Conservation (phyloP, 2,888 invertebrate genomes). For the Synergus japonicus region DNA sequence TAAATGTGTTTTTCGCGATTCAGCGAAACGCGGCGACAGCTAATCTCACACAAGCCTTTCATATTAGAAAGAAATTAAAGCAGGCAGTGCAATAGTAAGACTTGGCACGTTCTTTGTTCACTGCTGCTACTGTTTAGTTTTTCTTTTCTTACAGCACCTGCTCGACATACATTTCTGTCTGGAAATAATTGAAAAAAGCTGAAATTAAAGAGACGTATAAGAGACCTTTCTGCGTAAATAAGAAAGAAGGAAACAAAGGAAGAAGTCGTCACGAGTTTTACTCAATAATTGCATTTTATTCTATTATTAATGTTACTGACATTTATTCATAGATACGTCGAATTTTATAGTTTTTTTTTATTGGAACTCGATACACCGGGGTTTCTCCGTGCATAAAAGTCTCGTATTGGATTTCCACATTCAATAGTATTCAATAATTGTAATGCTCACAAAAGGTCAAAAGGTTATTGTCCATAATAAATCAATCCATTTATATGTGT, state of each 20-base stretch:
- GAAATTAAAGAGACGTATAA: background rate
- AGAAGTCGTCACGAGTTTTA: background rate
- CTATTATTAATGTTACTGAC: slow-evolving; percentile 19
- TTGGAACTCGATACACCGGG: slow-evolving; percentile 38
- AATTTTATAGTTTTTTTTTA: slow-evolving; percentile 45
- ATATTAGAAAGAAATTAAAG: background rate
- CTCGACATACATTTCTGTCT: background rate
- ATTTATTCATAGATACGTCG: slow-evolving; percentile 11
- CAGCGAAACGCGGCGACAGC: slow-evolving; percentile 43
- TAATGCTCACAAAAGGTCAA: background rate
- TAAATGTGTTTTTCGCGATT: slow-evolving; percentile 41
- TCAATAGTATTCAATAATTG: background rate
- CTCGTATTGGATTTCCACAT: slow-evolving; percentile 26
- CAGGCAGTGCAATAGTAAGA: slow-evolving; percentile 8
- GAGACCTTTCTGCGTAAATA: background rate
- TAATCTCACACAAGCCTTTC: slow-evolving; percentile 42
- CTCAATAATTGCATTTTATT: background rate
- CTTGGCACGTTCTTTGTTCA: slow-evolving; percentile 35
- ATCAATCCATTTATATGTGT: background rate
- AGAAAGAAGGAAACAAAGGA: background rate
- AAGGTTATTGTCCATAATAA: too few relatives aligned
- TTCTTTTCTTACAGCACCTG: background rate
- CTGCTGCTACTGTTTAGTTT: slow-evolving; percentile 12
- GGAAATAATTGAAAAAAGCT: background rate
- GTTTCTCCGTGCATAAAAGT: slow-evolving; percentile 9